Percentiles rank a stretch among this genome's conserved stretches.
Conservation (phyloP, 1,140 invertebrate species). For the Aphelinus atriplicis region DNA sequence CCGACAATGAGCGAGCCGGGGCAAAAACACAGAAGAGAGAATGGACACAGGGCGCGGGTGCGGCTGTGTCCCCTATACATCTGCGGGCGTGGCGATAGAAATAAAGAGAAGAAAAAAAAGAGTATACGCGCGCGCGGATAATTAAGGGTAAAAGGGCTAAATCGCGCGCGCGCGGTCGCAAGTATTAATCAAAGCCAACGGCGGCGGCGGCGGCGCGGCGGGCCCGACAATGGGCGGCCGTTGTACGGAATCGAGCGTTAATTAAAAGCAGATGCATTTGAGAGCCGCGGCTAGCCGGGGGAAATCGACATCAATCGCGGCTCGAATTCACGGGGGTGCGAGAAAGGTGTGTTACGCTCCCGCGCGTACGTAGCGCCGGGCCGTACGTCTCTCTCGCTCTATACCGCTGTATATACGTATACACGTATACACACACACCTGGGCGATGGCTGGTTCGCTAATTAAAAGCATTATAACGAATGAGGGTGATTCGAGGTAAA, state of each 20-base stretch:
- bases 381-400: neutral
- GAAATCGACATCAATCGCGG: constrained; percentile 26
- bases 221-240: neutral
- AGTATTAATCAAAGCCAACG: too few relatives aligned
- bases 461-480: constrained; percentile 39
- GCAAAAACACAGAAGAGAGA: too few relatives aligned
- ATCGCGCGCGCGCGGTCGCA: too few relatives aligned
- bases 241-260: constrained; percentile 19
- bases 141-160: constrained; percentile 9
- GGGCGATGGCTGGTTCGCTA: constrained; percentile 24
- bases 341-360: neutral
- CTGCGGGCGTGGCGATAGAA: neutral
- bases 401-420: too few relatives aligned
- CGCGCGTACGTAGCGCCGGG: neutral
- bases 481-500: constrained; percentile 31
- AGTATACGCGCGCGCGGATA: neutral
- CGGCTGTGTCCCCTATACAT: too few relatives aligned
- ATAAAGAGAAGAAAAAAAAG: neutral
- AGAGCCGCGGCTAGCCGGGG: neutral
- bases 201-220: too few relatives aligned
- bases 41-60: too few relatives aligned
- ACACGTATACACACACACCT: neutral
- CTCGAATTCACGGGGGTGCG: neutral
- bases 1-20: too few relatives aligned
- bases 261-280: constrained; percentile 36